Evolutionary conservation across 2,113 vertebrate genomes (phyloP), one percentile per base, ranked within the genome.

Genomic region (Lepisosteus osseus): DNA sequence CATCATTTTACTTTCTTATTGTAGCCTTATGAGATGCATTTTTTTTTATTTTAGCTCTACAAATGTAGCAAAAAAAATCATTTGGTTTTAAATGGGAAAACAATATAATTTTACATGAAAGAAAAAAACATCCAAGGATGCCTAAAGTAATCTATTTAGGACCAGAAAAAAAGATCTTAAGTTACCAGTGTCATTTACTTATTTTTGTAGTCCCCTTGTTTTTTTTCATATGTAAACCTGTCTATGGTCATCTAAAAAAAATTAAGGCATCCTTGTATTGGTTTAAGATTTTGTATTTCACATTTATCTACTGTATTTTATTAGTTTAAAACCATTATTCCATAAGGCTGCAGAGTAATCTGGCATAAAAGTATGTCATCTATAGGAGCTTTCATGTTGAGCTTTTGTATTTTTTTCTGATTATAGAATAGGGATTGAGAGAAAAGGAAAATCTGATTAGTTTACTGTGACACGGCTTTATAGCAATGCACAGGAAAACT

Each of bases 1-100:
- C 96, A 98, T 98, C 93, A 97, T 99, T 98, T 99, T 98, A 96
- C 91, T 99, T 98, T 95, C 91, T 97, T 97, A 88, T 94, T 97
- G 97, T 99, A 97, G 96, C 97, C 96, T 99, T 99, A 99, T 99
- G 97, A 95, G 96, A 98, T 87, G 83, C 77, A 76, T 87, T 83
- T 44, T 76, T 74, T 76, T 76, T 77, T 70, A 77, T 82, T 81
- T 83, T 82, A 83, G 82, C 83, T 75, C 75, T 78, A 81, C 51
- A 69, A 65, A 61, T 44, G 43, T 67, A 47, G 1, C 7, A 51
- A 67, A n/a, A 15, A 1, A 29, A 54, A 9, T 67, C 44, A 17
- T 51, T 51, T 8, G 55, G 69, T 65, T 70, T 47, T 65, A 69
- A 67, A 65, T 64, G 14, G 75, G 75, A 15, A 72, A 68, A 55